Evolutionary conservation across 2,113 vertebrate species (phyloP).

Genomic region (Cyprinus carpio): DNA sequence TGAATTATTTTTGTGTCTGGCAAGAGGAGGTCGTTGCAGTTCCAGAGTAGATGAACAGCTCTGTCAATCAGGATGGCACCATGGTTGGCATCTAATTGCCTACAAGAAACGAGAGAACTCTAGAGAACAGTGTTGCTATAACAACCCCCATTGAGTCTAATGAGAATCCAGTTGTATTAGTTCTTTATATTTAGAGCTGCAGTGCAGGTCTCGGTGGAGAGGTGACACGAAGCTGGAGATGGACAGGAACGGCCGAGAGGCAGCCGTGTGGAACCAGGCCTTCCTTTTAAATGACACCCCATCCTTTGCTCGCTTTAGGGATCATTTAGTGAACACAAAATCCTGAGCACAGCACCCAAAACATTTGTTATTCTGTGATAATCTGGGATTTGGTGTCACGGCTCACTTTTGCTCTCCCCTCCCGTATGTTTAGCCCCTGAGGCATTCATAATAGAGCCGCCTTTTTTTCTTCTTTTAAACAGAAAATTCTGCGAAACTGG

Average conservation of each 20-base stretch:
- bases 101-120: constrained; percentile 46
- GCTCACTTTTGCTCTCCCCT: constrained; percentile 42
- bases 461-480: constrained; percentile 16
- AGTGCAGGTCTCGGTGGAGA: constrained; percentile 21
- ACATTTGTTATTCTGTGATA: constrained; percentile 41
- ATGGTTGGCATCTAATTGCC: constrained; percentile 48
- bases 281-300: constrained; percentile 9
- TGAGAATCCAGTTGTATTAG: constrained; percentile 46
- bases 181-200: constrained; percentile 46
- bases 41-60: constrained; percentile 36
- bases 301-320: constrained; percentile 10
- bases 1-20: constrained; percentile 39
- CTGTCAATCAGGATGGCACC: constrained; percentile 43
- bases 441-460: constrained; percentile 38
- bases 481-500: constrained; percentile 48
- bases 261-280: neutral
- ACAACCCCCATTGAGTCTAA: constrained; percentile 41
- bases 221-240: neutral
- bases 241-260: neutral
- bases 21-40: constrained; percentile 17
- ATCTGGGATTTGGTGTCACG: constrained; percentile 51
- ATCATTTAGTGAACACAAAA: constrained; percentile 11
- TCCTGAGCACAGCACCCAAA: constrained; percentile 4
- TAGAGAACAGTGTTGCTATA: constrained; percentile 43
- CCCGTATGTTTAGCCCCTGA: constrained; percentile 36